A percentile compares a stretch with the other conserved stretches of the same genome.
Conservation (phyloP, 2,888 invertebrate species). For the Drosophila mettleri region DNA sequence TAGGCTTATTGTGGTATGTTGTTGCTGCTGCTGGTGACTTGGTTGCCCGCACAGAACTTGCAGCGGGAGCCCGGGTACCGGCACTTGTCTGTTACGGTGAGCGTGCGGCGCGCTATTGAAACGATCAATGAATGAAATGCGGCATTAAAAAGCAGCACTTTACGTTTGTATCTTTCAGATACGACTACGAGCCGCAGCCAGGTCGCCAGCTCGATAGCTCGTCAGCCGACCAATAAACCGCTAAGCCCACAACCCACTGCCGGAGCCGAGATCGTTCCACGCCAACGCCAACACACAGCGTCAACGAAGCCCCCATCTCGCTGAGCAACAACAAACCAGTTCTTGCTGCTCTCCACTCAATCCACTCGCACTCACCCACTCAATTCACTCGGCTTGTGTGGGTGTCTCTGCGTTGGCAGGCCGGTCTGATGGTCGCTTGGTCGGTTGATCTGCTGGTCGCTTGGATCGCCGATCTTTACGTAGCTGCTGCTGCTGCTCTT, state of each 20-base stretch:
- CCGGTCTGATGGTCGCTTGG: constrained; percentile 35
- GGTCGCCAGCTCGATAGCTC: constrained; percentile 20
- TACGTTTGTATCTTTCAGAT: constrained; percentile 67
- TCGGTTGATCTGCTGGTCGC: constrained; percentile 17
- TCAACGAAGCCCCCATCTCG: constrained; percentile 57
- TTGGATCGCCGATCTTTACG: constrained; percentile 10
- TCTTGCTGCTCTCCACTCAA: constrained; percentile 53
- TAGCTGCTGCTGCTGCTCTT: constrained; percentile 47
- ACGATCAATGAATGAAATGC: constrained; percentile 83
- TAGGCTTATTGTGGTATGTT: constrained; percentile 46
- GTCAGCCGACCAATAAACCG: constrained; percentile 78
- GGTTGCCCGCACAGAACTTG: constrained; percentile 55
- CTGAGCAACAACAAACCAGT: constrained; percentile 64
- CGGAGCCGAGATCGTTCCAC: constrained; percentile 53
- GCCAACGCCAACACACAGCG: constrained; percentile 49
- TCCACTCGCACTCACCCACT: constrained; percentile 45
- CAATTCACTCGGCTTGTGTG: constrained; percentile 61
- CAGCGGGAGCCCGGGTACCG: constrained; percentile 45
- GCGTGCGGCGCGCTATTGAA: constrained; percentile 76
- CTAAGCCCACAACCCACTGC: constrained; percentile 84
- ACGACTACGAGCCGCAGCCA: constrained; percentile 49
- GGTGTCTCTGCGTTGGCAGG: constrained; percentile 69
- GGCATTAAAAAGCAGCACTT: constrained; percentile 75
- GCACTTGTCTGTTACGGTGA: constrained; percentile 73
- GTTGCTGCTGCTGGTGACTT: constrained; percentile 13